Evolutionary conservation across 2,888 invertebrate species (phyloP).

Genomic region (Lepeophtheirus nordmannii): DNA sequence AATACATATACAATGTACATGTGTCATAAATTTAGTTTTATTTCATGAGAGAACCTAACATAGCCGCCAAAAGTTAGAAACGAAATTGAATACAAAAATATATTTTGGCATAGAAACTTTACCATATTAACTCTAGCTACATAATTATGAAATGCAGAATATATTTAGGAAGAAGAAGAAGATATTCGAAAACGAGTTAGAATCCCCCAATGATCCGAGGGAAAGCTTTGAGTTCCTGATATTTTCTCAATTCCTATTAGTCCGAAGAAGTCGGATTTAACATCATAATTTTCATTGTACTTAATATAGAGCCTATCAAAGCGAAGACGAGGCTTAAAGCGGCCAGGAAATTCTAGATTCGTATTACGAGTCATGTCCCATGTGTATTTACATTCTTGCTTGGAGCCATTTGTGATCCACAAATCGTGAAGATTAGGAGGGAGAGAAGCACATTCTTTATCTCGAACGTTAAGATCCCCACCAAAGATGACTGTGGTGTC

Average conservation of each 20-base stretch:
- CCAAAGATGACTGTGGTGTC: slow-evolving; percentile 39
- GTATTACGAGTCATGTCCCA: slow-evolving; percentile 39
- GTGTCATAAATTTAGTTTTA: too few relatives aligned
- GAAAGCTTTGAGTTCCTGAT: slow-evolving; percentile 37
- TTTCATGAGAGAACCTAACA: too few relatives aligned
- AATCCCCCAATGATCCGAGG: slow-evolving; percentile 45
- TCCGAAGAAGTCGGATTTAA: slow-evolving; percentile 38
- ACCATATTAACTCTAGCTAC: too few relatives aligned
- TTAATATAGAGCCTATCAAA: slow-evolving; percentile 42
- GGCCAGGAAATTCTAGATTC: slow-evolving; percentile 30
- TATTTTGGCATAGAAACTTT: too few relatives aligned
- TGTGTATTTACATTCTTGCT: slow-evolving; percentile 40
- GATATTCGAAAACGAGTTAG: slow-evolving; percentile 31
- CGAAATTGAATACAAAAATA: too few relatives aligned
- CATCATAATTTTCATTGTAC: slow-evolving; percentile 30
- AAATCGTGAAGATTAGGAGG: slow-evolving; percentile 38
- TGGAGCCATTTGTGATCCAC: slow-evolving; percentile 42
- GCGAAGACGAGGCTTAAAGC: slow-evolving; percentile 36
- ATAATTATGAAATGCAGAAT: too few relatives aligned
- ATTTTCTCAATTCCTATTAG: slow-evolving; percentile 40
- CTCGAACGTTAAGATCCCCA: slow-evolving; percentile 45
- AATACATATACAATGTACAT: too few relatives aligned
- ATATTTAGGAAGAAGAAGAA: too few relatives aligned
- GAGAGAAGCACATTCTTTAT: slow-evolving; percentile 39
- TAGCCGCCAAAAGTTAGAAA: too few relatives aligned